Conservation (phyloP, 2,888 invertebrate species). For the Thelaira solivaga region DNA sequence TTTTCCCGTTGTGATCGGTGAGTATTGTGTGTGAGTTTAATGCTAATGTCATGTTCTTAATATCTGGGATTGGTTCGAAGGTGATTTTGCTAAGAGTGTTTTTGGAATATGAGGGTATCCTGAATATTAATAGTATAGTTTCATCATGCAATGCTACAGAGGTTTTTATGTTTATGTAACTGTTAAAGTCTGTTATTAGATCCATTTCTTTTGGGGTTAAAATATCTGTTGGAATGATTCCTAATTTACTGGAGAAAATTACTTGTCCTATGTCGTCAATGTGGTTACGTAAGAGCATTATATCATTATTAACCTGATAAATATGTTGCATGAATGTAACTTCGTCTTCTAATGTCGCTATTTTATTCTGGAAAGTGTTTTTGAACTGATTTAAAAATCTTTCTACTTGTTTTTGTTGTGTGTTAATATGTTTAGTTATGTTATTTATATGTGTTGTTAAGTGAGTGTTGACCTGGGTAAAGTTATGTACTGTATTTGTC, state of each 20-base stretch:
- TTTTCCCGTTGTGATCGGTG: constrained; percentile 20
- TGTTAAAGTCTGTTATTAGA: constrained; percentile 56
- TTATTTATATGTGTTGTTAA: not conserved
- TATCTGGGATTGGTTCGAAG: constrained; percentile 44
- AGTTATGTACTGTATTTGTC: too few relatives aligned
- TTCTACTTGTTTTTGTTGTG: not conserved
- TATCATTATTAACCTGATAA: not conserved
- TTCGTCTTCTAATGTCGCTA: not conserved
- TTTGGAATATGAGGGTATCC: constrained; percentile 28
- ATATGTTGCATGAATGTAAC: not conserved
- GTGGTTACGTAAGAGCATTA: not conserved
- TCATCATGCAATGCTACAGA: constrained; percentile 34
- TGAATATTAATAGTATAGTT: constrained; percentile 34
- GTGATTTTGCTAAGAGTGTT: constrained; percentile 10
- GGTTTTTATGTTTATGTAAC: constrained; percentile 42
- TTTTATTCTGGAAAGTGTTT: not conserved
- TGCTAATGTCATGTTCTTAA: constrained; percentile 21
- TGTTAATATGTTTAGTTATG: not conserved
- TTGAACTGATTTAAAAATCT: not conserved
- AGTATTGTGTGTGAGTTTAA: constrained; percentile 27
- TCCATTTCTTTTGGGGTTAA: constrained; percentile 46
- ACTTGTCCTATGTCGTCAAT: constrained; percentile 53
- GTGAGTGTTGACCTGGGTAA: too few relatives aligned
- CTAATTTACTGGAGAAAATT: constrained; percentile 57
- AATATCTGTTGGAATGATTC: constrained; percentile 54